Percentiles rank a stretch among this genome's conserved stretches.
These are phyloP conservation scores for Anisognathus igniventris DNA, from an alignment of 2,797 vertebrate genomes.

Conservation along the genomic window DNA sequence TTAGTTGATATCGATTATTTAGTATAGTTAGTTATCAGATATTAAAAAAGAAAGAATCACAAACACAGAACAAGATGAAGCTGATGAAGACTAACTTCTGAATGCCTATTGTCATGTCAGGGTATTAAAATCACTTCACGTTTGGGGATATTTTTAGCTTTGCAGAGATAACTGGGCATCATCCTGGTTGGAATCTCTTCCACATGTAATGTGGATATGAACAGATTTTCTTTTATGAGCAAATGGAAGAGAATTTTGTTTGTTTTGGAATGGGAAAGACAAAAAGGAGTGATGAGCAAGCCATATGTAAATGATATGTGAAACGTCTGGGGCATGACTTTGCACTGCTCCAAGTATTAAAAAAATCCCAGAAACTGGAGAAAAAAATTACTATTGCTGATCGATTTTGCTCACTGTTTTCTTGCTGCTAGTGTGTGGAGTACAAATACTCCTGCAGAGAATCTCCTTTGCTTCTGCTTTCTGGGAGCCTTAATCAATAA, in stretches of 20 bases:
- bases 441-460: background rate
- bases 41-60: background rate
- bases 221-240: background rate
- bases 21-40: background rate
- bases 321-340: background rate
- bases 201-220: background rate
- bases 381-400: background rate
- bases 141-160: background rate
- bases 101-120: background rate
- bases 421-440: background rate
- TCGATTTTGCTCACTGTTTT: background rate
- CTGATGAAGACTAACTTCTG: background rate
- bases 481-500: background rate
- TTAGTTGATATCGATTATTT: background rate
- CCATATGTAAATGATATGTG: background rate
- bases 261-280: background rate
- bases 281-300: background rate
- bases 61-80: background rate
- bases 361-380: background rate
- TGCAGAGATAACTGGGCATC: background rate
- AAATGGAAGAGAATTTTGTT: background rate
- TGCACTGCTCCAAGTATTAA: background rate
- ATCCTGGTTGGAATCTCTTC: background rate
- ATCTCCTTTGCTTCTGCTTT: background rate
- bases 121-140: background rate